Evolutionary conservation across 2,797 vertebrate species (phyloP).

Genomic region (Denticeps clupeoides): DNA sequence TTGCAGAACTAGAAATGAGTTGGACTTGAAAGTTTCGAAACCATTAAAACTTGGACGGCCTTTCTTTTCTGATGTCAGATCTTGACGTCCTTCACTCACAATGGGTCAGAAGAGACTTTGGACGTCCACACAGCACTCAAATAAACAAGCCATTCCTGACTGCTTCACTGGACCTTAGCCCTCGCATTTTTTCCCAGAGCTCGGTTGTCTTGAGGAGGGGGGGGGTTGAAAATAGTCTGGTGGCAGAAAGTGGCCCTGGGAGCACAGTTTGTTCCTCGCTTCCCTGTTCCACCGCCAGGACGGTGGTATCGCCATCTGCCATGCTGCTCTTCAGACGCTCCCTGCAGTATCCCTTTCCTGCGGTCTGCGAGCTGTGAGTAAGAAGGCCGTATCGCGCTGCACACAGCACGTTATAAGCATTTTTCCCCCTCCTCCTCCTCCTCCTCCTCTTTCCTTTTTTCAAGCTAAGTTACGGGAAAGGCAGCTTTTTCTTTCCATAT

Average conservation of each 20-base stretch:
- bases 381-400: conserved; percentile 56
- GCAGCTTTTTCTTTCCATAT: conserved; percentile 71
- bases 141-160: background rate
- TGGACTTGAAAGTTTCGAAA: conserved; percentile 36
- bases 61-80: background rate
- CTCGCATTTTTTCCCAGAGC: background rate
- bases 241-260: conserved; percentile 26
- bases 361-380: conserved; percentile 24
- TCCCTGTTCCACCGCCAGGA: conserved; percentile 17
- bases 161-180: background rate
- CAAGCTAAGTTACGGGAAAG: conserved; percentile 70
- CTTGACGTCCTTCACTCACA: background rate
- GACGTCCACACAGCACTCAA: background rate
- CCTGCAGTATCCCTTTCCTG: conserved; percentile 62
- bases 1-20: conserved; percentile 27
- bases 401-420: conserved; percentile 55
- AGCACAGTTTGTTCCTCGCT: background rate
- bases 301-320: conserved; percentile 42
- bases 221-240: conserved; percentile 12
- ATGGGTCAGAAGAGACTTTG: background rate
- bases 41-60: conserved; percentile 32
- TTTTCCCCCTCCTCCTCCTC: conserved; percentile 17
- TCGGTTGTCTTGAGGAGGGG: background rate
- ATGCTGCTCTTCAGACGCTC: conserved; percentile 28
- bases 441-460: conserved; percentile 30